These are phyloP conservation scores for Coracias cyanogaster DNA, from an alignment of 2,797 vertebrate genomes.

Conservation along the genomic window DNA sequence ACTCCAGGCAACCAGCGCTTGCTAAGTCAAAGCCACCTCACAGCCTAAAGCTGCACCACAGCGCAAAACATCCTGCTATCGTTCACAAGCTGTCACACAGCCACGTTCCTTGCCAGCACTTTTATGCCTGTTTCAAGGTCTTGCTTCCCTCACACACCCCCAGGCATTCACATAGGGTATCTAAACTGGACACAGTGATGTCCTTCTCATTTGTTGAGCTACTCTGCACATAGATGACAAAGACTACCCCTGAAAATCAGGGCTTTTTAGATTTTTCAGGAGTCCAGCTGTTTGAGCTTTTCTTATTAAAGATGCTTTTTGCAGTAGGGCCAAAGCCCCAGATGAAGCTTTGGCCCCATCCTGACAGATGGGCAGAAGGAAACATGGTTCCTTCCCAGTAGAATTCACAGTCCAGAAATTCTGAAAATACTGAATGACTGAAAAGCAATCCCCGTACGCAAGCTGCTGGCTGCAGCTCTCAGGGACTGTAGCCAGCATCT, in stretches of 20 bases:
- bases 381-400: neutral
- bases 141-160: neutral
- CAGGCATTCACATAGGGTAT: rapidly evolving
- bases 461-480: neutral
- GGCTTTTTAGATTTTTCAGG: neutral
- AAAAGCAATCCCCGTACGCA: neutral
- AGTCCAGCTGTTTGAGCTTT: neutral
- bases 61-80: neutral
- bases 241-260: rapidly evolving
- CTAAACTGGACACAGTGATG: neutral
- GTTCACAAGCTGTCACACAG: neutral
- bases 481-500: neutral
- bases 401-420: neutral
- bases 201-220: neutral
- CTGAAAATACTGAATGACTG: neutral
- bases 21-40: neutral
- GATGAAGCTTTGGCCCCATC: neutral
- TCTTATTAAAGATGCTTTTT: neutral
- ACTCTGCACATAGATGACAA: neutral
- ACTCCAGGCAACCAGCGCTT: neutral
- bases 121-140: neutral
- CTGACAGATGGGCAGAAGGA: neutral
- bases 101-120: neutral
- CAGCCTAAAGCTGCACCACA: neutral
- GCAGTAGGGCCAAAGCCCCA: neutral